Base-by-base conservation (phyloP, 2,113 vertebrate genomes). In the Triplophysa dalaica region DNA sequence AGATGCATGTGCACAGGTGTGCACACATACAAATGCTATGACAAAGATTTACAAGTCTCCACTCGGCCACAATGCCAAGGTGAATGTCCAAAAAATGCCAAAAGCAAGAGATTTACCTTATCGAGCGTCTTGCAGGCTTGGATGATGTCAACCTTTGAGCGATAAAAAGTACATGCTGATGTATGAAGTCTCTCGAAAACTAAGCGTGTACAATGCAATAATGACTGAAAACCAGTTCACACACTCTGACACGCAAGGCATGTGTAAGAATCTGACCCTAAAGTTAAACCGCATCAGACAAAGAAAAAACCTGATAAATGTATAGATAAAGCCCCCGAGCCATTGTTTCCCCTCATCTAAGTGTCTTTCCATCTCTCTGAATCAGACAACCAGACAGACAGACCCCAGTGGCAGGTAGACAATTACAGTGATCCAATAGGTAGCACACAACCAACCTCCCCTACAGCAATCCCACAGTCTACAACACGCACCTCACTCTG, bases 401-500 rank as follows among this genome's bases (percentile, higher is more conserved):
- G 86, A 89, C 88, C 86, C 87, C 88, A 86, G 85, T 79, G 78
- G 89, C 90, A 90, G 90, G 87, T 89, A 87, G 89, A 91, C 87
- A 88, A 87, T 88, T 87, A 85, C 89, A 89, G 89, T 87, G 90
- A 91, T 91, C 89, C 86, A 81, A 85, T 88, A 78, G 88, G 86
- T 86, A 87, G 65, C 86, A 85, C 86, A 82, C 84, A 84, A 86
- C 85, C 87, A 86, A 86, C 85, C 87, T 88, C 73, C 84, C 80
- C 87, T 54, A 62, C 78, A 84, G 70, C 68, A 38, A 69, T 80
- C 85, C 89, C 82, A 85, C 82, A 90, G 85, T 90, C 86, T 90
- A 86, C 87, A 87, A 6, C 80, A 75, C 11, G 33, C 70, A 77
- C 72, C 81, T 75, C 81, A 73, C 67, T 66, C 60, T 83, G 62